Percentiles rank a stretch among this genome's conserved stretches.
phyloP scores from a whole-genome alignment of 2,113 vertebrate species.

The Serilophus lunatus region DNA sequence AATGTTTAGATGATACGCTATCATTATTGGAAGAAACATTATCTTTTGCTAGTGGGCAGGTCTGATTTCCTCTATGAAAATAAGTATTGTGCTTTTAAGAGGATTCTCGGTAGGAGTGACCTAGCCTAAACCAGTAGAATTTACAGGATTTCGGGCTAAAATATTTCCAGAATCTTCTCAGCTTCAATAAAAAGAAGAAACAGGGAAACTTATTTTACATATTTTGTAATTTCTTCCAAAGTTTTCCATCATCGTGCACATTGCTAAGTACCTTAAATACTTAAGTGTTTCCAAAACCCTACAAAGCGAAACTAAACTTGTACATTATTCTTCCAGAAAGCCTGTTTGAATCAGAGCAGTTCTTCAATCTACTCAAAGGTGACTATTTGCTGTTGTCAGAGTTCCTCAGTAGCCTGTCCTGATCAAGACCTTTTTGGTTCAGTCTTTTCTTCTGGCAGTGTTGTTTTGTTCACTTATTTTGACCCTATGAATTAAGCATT shows the following conservation, averaged over 20 bases:
- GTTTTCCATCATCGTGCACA: background rate
- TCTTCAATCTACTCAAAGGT: background rate
- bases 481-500: background rate
- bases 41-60: background rate
- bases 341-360: background rate
- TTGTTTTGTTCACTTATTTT: background rate
- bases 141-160: background rate
- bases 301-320: background rate
- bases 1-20: background rate
- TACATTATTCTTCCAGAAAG: background rate
- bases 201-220: background rate
- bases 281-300: background rate
- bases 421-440: background rate
- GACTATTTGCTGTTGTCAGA: background rate
- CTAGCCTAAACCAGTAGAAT: background rate
- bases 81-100: background rate
- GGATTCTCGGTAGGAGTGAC: background rate
- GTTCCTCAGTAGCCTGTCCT: background rate
- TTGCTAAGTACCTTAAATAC: background rate
- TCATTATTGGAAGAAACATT: background rate
- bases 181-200: background rate
- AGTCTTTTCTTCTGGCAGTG: background rate
- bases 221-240: background rate
- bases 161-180: background rate
- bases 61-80: background rate